These are phyloP conservation scores for Tenthredo notha DNA, from an alignment of 2,888 invertebrate species.

Conservation along the genomic window DNA sequence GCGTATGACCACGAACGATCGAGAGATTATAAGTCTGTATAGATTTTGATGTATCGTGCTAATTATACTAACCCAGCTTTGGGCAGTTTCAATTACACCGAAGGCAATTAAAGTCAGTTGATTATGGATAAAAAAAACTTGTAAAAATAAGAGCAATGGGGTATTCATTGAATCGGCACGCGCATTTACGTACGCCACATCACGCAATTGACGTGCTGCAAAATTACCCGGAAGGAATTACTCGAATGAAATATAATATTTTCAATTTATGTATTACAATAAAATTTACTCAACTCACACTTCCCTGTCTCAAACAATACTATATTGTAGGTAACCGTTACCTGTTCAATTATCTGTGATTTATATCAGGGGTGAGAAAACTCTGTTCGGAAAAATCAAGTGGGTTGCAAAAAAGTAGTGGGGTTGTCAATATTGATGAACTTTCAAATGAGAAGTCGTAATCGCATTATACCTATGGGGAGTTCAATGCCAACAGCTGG, in stretches of 20 bases:
- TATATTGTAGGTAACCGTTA: background rate
- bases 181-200: background rate
- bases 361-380: background rate
- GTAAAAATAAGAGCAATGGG: background rate
- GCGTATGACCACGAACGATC: background rate
- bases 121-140: background rate
- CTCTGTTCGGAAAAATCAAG: background rate
- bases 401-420: background rate
- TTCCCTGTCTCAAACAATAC: background rate
- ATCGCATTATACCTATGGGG: background rate
- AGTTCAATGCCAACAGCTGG: too few relatives aligned
- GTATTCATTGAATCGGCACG: constrained; percentile 12
- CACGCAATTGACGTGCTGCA: background rate
- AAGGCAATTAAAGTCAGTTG: background rate
- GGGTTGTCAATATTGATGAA: background rate
- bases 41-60: background rate
- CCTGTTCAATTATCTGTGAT: background rate
- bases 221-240: background rate
- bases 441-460: background rate
- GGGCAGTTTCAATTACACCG: background rate
- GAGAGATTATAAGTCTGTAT: background rate
- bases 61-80: background rate
- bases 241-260: background rate
- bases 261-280: background rate
- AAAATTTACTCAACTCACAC: background rate